phyloP scores from a whole-genome alignment of 2,113 vertebrate species.

The Saimiri boliviensis region DNA sequence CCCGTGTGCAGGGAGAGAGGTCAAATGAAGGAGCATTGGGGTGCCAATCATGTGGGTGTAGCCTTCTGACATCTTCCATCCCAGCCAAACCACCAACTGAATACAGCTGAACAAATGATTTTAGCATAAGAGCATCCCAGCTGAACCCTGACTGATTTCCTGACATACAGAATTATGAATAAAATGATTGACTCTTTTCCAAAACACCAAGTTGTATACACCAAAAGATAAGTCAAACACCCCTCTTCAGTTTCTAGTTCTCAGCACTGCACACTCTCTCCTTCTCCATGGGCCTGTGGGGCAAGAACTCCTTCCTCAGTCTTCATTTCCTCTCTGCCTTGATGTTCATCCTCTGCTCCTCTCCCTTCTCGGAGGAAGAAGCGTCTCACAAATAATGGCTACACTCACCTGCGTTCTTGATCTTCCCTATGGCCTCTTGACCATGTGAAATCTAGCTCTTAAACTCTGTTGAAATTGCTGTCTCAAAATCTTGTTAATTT shows the following conservation, averaged over 20 bases:
- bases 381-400: neutral
- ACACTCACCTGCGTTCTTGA: neutral
- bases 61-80: neutral
- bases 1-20: neutral
- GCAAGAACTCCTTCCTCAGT: neutral
- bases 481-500: neutral
- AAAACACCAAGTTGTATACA: neutral
- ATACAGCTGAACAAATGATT: neutral
- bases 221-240: neutral
- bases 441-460: neutral
- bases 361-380: neutral
- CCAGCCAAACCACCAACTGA: neutral
- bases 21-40: neutral
- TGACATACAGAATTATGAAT: neutral
- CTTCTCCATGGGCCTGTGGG: neutral
- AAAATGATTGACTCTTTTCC: neutral
- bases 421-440: neutral
- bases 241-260: neutral
- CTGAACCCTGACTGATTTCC: neutral
- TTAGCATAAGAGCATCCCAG: neutral
- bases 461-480: neutral
- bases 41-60: neutral
- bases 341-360: neutral
- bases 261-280: neutral
- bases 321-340: neutral